Evolutionary conservation across 2,113 vertebrate species (phyloP).

Genomic region (Oreochromis aureus): DNA sequence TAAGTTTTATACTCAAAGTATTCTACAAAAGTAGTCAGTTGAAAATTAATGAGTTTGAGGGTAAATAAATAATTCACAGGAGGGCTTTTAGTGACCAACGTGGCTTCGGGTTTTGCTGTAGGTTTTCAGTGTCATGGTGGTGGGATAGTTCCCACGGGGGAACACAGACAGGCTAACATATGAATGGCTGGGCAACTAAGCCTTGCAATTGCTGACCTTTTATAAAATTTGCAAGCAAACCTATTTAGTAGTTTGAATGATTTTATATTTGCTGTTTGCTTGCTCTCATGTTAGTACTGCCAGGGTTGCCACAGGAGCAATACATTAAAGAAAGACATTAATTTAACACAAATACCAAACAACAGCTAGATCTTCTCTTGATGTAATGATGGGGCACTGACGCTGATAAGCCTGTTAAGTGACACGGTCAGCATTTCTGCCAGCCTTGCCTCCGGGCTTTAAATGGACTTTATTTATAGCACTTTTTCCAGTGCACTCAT

Average conservation of each 20-base stretch:
- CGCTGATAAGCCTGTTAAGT: neutral
- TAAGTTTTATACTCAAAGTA: neutral
- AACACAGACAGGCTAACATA: neutral
- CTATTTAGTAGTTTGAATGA: neutral
- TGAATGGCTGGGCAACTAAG: neutral
- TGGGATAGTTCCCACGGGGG: neutral
- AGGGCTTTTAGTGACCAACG: neutral
- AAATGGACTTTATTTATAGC: neutral
- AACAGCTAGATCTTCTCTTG: neutral
- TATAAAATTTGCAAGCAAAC: neutral
- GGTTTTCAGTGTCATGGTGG: neutral
- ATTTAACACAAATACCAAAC: neutral
- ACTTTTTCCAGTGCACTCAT: neutral
- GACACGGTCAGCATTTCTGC: neutral
- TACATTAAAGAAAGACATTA: neutral
- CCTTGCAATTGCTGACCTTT: neutral
- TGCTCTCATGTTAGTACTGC: neutral
- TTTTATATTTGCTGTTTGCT: neutral
- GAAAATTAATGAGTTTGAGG: neutral
- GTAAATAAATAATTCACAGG: neutral
- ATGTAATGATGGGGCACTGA: neutral
- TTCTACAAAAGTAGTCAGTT: neutral
- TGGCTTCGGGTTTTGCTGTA: neutral
- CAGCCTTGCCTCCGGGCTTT: neutral
- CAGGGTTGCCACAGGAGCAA: neutral